Percentiles rank a stretch among this genome's conserved stretches.
Evolutionary conservation across 2,113 vertebrate species (phyloP).

Genomic region (Blennius ocellaris): DNA sequence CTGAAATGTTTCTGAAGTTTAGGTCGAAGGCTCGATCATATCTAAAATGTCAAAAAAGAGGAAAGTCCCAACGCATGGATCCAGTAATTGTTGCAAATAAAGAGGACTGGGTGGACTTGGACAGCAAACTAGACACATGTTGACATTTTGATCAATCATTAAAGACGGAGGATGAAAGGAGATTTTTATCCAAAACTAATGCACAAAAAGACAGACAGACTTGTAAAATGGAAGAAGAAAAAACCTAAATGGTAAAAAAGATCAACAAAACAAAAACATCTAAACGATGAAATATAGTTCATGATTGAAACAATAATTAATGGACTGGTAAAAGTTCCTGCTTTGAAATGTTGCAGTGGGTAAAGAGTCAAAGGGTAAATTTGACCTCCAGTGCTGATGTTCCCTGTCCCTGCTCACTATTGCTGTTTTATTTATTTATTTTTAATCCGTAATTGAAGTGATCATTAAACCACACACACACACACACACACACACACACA

Average conservation of each 20-base stretch:
- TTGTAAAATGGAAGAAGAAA: background rate
- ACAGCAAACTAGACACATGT: conserved; percentile 65
- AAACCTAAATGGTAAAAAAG: no score
- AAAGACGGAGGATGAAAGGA: conserved; percentile 53
- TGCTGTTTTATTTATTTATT: no score
- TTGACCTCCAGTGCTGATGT: no score
- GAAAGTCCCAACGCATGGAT: conserved; percentile 8
- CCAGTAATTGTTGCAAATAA: conserved; percentile 44
- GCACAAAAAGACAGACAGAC: background rate
- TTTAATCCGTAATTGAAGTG: no score
- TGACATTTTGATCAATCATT: conserved; percentile 82
- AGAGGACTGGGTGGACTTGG: conserved; percentile 52
- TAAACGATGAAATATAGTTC: background rate
- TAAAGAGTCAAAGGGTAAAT: conserved; percentile 1
- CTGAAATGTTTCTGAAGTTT: background rate
- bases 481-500: no score
- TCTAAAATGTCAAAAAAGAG: conserved; percentile 3
- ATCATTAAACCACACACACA: no score
- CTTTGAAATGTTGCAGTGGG: conserved; percentile 5
- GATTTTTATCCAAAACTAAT: conserved; percentile 39
- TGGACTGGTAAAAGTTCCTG: background rate
- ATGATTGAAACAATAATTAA: background rate
- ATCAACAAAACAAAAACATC: no score
- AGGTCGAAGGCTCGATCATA: conserved; percentile 21
- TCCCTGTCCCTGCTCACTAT: no score